phyloP scores from a whole-genome alignment of 1,140 invertebrate genomes.

The Trichomalopsis sarcophagae region DNA sequence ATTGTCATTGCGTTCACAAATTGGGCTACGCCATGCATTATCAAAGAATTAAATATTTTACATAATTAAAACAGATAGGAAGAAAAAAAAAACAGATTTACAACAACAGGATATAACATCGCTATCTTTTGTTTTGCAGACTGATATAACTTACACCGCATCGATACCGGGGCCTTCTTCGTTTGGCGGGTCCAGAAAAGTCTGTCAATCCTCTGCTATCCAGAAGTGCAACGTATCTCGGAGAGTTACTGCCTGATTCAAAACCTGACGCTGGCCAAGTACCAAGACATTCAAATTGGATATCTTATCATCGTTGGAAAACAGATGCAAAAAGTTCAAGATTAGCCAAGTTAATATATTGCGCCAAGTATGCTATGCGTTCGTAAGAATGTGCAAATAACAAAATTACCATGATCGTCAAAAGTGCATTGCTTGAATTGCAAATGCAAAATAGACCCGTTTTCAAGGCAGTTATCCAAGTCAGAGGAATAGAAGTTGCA shows the following conservation, averaged over 20 bases:
- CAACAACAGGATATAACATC: too few relatives aligned
- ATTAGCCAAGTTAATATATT: neutral
- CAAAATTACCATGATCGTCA: conserved; percentile 73
- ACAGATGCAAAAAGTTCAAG: conserved; percentile 38
- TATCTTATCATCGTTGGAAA: conserved; percentile 71
- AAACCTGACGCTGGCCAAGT: conserved; percentile 75
- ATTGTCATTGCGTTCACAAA: too few relatives aligned
- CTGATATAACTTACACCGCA: conserved; percentile 79
- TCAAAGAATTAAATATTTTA: too few relatives aligned
- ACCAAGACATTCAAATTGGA: conserved; percentile 82
- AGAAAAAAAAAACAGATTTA: conserved; percentile 4
- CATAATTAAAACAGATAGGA: neutral
- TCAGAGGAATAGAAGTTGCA: conserved; percentile 77
- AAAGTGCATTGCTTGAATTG: conserved; percentile 78
- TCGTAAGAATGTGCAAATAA: neutral
- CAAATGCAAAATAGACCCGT: conserved; percentile 77
- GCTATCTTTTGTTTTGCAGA: neutral
- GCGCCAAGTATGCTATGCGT: neutral
- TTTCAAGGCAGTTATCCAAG: conserved; percentile 79
- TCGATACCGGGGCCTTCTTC: conserved; percentile 77
- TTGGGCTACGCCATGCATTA: too few relatives aligned
- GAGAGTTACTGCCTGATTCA: conserved; percentile 71
- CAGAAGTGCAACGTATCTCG: conserved; percentile 79
- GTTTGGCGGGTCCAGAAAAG: conserved; percentile 42
- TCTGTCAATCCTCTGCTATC: conserved; percentile 74